Percentiles rank a stretch among this genome's conserved stretches.
phyloP scores from a whole-genome alignment of 1,140 invertebrate species.

The Pseudomyrmex sp. region DNA sequence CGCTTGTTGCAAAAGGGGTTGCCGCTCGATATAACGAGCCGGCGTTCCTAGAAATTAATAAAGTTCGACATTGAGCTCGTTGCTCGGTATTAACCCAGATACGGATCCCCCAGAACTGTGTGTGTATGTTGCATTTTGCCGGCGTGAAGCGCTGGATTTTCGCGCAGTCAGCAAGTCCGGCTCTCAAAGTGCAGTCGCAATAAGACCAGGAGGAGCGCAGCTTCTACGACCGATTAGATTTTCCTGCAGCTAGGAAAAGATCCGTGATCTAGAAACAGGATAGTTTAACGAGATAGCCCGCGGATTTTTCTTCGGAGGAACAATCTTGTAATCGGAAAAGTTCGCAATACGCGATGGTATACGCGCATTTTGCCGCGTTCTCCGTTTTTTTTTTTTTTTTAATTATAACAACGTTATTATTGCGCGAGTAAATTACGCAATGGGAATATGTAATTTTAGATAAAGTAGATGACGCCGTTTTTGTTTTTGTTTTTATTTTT shows the following conservation, averaged over 20 bases:
- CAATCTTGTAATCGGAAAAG: not conserved
- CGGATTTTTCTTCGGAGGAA: not conserved
- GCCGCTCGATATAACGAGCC: conserved; percentile 57
- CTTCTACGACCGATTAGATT: conserved; percentile 25
- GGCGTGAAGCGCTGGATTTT: conserved; percentile 1
- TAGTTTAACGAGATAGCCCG: not conserved
- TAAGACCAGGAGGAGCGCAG: conserved; percentile 14
- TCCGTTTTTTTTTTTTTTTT: too few species aligned
- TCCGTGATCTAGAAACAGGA: not conserved
- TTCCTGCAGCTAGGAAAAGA: not conserved
- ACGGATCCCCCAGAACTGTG: not conserved
- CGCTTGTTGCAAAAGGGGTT: conserved; percentile 11
- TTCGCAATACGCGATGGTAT: not conserved
- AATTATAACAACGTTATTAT: not conserved
- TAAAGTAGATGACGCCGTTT: not conserved
- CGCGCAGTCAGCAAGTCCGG: conserved; percentile 13
- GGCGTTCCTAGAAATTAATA: conserved; percentile 70
- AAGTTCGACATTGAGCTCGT: conserved; percentile 56
- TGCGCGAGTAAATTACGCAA: not conserved
- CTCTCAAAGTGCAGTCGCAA: conserved; percentile 18
- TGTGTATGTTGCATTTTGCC: conserved; percentile 24
- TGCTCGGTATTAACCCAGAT: conserved; percentile 53
- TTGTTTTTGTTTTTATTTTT: not conserved
- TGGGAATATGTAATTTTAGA: conserved; percentile 12
- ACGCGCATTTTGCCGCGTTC: too few species aligned